Evolutionary conservation across 2,797 vertebrate genomes (phyloP).

Genomic region (Amblyopsis hoosieri): DNA sequence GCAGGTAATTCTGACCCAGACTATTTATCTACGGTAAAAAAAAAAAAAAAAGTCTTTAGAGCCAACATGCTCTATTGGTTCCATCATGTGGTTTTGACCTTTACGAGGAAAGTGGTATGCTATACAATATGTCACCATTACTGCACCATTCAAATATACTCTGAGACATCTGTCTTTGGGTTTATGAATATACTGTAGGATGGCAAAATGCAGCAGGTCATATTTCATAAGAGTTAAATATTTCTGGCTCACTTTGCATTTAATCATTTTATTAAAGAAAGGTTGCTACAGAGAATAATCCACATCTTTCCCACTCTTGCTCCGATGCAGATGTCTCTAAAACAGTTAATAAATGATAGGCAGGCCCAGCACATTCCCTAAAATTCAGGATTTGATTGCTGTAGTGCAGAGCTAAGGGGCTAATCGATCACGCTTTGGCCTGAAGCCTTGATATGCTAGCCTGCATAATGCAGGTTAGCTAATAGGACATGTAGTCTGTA

Average conservation of each 20-base stretch:
- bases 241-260: slow-evolving; percentile 56
- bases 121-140: slow-evolving; percentile 53
- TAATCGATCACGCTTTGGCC: slow-evolving; percentile 55
- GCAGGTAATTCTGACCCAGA: too few species aligned
- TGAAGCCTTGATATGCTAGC: slow-evolving; percentile 16
- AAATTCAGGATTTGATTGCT: slow-evolving; percentile 68
- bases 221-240: slow-evolving; percentile 38
- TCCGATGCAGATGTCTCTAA: slow-evolving; percentile 52
- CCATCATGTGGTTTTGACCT: too few species aligned
- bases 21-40: neutral
- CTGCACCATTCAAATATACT: slow-evolving; percentile 44
- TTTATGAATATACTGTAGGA: slow-evolving; percentile 43
- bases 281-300: slow-evolving; percentile 50
- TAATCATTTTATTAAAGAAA: slow-evolving; percentile 65
- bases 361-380: slow-evolving; percentile 53
- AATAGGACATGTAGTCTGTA: too few species aligned
- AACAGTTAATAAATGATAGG: slow-evolving; percentile 60
- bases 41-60: too few species aligned
- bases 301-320: slow-evolving; percentile 41
- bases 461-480: neutral
- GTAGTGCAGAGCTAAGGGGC: slow-evolving; percentile 51
- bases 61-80: too few species aligned
- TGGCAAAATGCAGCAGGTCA: slow-evolving; percentile 51
- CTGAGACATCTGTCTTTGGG: slow-evolving; percentile 38
- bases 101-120: neutral